A percentile compares a stretch with the other conserved stretches of the same genome.
Conservation (phyloP, 1,140 invertebrate genomes). For the Drosophila ananassae region DNA sequence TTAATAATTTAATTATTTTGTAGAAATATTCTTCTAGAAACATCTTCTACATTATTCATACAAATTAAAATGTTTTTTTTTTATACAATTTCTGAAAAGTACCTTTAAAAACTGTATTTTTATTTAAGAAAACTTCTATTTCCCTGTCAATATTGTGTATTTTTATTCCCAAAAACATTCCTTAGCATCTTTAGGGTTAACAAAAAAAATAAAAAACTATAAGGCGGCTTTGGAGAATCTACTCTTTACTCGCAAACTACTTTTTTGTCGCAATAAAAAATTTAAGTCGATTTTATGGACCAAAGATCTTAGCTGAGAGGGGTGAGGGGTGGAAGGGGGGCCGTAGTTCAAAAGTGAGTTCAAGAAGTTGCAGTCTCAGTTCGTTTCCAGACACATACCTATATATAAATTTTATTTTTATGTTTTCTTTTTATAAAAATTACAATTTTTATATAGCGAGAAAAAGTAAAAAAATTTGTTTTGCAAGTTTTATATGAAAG, state of each 20-base stretch:
- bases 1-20: too few species aligned
- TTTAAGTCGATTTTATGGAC: slow-evolving; percentile 76
- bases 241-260: slow-evolving; percentile 39
- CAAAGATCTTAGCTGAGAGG: slow-evolving; percentile 36
- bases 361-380: slow-evolving; percentile 25
- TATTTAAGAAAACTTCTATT: too few species aligned
- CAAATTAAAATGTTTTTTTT: too few species aligned
- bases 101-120: too few species aligned
- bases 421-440: slow-evolving; percentile 31
- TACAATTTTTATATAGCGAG: not conserved
- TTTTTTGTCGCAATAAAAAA: slow-evolving; percentile 75
- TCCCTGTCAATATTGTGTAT: too few species aligned
- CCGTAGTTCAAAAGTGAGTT: not conserved
- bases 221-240: slow-evolving; percentile 57
- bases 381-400: not conserved
- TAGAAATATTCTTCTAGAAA: too few species aligned
- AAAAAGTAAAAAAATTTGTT: slow-evolving; percentile 30
- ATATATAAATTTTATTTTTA: not conserved
- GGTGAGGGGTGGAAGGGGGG: too few species aligned
- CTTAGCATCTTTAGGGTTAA: not conserved
- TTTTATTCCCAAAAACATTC: too few species aligned
- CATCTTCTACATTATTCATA: too few species aligned
- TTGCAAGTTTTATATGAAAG: not conserved
- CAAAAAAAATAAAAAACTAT: slow-evolving; percentile 42
- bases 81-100: too few species aligned